These are phyloP conservation scores for Alosa sapidissima DNA, from an alignment of 2,797 vertebrate species.

Conservation along the genomic window DNA sequence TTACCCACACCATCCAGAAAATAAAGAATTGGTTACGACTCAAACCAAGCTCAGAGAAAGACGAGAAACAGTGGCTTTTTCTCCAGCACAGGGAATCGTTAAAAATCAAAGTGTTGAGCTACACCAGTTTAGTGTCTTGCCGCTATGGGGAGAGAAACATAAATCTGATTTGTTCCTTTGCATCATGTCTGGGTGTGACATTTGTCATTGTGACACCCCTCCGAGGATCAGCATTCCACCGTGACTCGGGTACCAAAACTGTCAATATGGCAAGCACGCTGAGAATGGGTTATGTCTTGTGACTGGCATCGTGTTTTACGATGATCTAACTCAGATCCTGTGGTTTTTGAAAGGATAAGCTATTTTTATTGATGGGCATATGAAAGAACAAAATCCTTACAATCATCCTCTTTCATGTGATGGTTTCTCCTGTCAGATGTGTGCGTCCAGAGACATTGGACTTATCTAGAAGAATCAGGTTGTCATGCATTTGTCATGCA, in stretches of 20 bases:
- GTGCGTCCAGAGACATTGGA: neutral
- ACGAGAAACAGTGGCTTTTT: neutral
- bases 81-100: neutral
- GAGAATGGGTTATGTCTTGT: neutral
- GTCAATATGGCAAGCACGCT: neutral
- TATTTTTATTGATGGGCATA: neutral
- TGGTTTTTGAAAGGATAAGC: constrained; percentile 17
- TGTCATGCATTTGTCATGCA: neutral
- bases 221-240: neutral
- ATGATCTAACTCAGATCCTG: neutral
- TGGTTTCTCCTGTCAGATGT: neutral
- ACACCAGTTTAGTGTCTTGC: neutral
- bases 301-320: neutral
- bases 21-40: neutral
- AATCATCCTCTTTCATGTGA: neutral
- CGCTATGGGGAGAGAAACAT: neutral
- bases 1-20: neutral
- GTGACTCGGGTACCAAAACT: neutral
- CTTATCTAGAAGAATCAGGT: neutral
- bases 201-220: constrained; percentile 12
- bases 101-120: neutral
- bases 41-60: neutral
- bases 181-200: constrained; percentile 5
- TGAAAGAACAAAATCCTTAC: neutral
- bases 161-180: constrained; percentile 17